phyloP scores from a whole-genome alignment of 37 sponge, comb jelly and placozoan genomes.

The Mnemiopsis leidyi region DNA sequence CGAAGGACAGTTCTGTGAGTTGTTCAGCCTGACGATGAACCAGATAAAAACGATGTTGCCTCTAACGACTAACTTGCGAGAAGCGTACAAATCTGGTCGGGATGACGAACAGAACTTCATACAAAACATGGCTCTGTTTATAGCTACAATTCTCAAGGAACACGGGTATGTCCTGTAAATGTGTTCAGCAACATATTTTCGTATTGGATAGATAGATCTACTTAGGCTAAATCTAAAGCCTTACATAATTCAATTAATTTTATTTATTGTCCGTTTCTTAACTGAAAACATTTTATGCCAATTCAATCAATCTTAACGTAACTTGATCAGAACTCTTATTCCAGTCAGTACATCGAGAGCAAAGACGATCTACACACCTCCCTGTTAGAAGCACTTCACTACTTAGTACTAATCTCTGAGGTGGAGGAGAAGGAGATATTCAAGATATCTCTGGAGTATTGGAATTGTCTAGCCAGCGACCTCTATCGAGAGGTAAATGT shows the following conservation, averaged over 20 bases:
- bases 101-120: conserved; percentile 97
- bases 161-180: conserved; percentile 87
- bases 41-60: conserved; percentile 97
- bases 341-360: conserved; percentile 10
- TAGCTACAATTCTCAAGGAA: conserved; percentile 89
- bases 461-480: conserved; percentile 91
- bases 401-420: conserved; percentile 90
- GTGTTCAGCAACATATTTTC: too few relatives aligned
- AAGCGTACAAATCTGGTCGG: conserved; percentile 90
- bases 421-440: conserved; percentile 98
- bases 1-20: conserved; percentile 74
- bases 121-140: conserved; percentile 93
- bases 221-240: too few relatives aligned
- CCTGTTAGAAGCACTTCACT: conserved; percentile 87
- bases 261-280: too few relatives aligned
- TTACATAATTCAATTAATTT: too few relatives aligned
- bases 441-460: conserved; percentile 98
- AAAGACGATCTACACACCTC: neutral
- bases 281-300: too few relatives aligned
- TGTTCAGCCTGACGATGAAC: conserved; percentile 85
- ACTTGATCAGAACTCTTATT: neutral
- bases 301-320: too few relatives aligned
- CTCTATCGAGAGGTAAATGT: conserved; percentile 73
- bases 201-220: too few relatives aligned
- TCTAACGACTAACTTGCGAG: conserved; percentile 84